These are phyloP conservation scores for Psittacara wagleri DNA, from an alignment of 2,113 vertebrate species.

Conservation along the genomic window DNA sequence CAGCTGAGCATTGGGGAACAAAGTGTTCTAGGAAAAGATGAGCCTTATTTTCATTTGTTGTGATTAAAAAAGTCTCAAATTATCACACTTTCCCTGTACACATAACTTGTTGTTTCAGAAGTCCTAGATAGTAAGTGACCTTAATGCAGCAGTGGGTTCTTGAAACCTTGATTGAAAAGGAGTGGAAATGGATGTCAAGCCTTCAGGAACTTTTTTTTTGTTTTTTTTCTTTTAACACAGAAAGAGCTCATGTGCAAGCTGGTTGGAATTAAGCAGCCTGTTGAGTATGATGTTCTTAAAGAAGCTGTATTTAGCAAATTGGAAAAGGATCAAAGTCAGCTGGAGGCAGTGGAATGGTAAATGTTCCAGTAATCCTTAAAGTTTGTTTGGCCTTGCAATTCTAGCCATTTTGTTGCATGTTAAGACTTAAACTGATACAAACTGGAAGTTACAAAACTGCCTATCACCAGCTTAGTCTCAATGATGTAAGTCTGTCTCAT, in stretches of 20 bases:
- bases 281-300: conserved; percentile 73
- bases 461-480: too few relatives aligned
- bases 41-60: neutral
- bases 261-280: conserved; percentile 78
- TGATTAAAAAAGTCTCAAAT: neutral
- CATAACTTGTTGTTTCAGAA: neutral
- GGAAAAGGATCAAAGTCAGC: conserved; percentile 75
- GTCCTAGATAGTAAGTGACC: neutral
- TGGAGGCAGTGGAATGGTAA: conserved; percentile 88
- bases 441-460: neutral
- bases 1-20: neutral
- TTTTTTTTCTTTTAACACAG: conserved; percentile 69
- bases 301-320: conserved; percentile 79
- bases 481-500: neutral
- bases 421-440: neutral
- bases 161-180: neutral
- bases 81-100: neutral
- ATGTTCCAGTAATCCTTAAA: neutral
- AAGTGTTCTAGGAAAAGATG: neutral
- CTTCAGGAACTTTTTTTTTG: neutral
- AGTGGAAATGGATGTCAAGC: neutral
- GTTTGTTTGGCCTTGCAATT: neutral
- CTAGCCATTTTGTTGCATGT: neutral
- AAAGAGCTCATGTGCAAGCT: conserved; percentile 87
- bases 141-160: neutral